Evolutionary conservation across 1,140 invertebrate species (phyloP).

Genomic region (Linepithema humile): DNA sequence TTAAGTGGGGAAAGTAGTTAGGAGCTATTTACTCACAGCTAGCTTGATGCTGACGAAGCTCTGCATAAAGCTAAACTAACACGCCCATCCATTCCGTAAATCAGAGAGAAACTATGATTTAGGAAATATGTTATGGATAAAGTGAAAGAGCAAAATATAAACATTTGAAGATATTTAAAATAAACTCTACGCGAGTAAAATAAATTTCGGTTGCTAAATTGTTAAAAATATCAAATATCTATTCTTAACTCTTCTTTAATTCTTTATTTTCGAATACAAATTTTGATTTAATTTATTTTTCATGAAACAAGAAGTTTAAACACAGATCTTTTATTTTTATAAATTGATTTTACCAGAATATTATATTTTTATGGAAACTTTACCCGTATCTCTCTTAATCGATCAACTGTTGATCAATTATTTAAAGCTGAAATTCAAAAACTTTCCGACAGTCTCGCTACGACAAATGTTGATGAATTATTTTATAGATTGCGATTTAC

Average conservation of each 20-base stretch:
- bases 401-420: no score
- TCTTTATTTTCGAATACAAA: no score
- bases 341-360: background rate
- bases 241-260: no score
- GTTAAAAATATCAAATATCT: background rate
- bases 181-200: background rate
- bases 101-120: background rate
- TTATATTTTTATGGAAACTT: background rate
- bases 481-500: background rate
- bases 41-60: background rate
- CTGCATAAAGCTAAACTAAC: background rate
- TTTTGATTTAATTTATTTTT: no score
- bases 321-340: background rate
- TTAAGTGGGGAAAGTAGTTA: slow-evolving; percentile 35
- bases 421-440: no score
- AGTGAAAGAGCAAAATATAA: background rate
- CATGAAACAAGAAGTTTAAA: background rate
- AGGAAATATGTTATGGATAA: background rate
- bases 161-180: background rate
- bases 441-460: no score
- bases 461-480: background rate
- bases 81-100: no score
- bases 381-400: background rate
- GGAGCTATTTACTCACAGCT: slow-evolving; percentile 27
- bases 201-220: background rate